These are phyloP conservation scores for Caerostris darwini DNA, from an alignment of 1,140 invertebrate genomes.

Conservation along the genomic window DNA sequence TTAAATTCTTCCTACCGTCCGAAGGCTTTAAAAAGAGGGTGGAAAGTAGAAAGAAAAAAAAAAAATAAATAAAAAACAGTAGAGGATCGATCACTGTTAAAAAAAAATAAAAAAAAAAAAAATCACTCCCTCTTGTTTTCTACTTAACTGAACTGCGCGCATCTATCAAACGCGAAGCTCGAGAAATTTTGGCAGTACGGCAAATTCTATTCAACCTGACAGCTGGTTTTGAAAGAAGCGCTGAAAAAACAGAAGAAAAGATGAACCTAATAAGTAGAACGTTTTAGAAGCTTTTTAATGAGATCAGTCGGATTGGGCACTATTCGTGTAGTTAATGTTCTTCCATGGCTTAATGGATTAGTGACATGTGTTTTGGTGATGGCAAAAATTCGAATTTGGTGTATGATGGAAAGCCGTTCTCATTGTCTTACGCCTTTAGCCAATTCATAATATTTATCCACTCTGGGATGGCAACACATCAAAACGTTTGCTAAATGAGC, in stretches of 20 bases:
- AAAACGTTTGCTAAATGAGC: background rate
- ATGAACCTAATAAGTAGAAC: background rate
- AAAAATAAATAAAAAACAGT: background rate
- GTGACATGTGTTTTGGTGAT: constrained; percentile 6
- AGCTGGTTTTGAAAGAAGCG: background rate
- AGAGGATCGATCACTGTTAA: background rate
- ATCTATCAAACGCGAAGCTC: background rate
- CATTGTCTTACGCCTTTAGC: background rate
- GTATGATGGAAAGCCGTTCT: constrained; percentile 5
- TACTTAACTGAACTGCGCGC: background rate
- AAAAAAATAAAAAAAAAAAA: background rate
- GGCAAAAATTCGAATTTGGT: background rate
- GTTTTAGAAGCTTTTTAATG: background rate
- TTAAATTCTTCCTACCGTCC: background rate
- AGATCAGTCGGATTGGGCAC: background rate
- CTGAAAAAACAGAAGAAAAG: background rate
- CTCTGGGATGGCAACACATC: background rate
- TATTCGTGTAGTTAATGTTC: background rate
- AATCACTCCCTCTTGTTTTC: background rate
- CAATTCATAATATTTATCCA: background rate
- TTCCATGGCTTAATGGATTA: constrained; percentile 34
- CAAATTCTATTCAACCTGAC: background rate
- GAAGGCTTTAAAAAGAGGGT: background rate
- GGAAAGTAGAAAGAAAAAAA: background rate
- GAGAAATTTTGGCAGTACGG: background rate